These are phyloP conservation scores for Drosophila kanekoi DNA, from an alignment of 2,888 invertebrate genomes.

Conservation along the genomic window DNA sequence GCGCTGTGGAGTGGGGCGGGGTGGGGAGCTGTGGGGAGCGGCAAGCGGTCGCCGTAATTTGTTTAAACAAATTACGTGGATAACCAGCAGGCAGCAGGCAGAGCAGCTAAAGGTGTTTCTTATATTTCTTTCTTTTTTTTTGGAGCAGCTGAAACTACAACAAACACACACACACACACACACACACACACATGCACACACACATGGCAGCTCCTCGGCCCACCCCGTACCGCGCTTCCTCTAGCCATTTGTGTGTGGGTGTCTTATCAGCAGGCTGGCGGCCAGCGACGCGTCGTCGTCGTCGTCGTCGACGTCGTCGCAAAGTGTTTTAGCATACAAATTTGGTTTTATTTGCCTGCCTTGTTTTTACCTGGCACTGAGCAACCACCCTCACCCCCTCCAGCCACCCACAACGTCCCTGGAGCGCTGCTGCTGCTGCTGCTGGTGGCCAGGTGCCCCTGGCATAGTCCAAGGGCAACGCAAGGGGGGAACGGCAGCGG, in stretches of 20 bases:
- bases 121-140: conserved; percentile 20
- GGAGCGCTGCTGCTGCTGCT: conserved; percentile 16
- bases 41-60: conserved; percentile 67
- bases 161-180: conserved; percentile 41
- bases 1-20: not conserved
- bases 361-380: conserved; percentile 35
- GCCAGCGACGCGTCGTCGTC: conserved; percentile 47
- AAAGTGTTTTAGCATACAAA: conserved; percentile 80
- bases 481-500: conserved; percentile 7
- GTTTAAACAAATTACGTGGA: conserved; percentile 79
- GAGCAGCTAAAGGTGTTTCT: conserved; percentile 39
- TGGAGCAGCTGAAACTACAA: conserved; percentile 60
- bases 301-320: conserved; percentile 44
- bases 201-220: not conserved
- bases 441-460: conserved; percentile 55
- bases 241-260: conserved; percentile 36
- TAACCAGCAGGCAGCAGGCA: conserved; percentile 42
- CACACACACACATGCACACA: too few relatives aligned
- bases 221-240: conserved; percentile 4
- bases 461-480: conserved; percentile 28
- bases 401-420: not conserved
- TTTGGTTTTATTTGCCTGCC: conserved; percentile 74
- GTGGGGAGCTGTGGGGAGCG: too few relatives aligned
- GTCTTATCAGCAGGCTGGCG: conserved; percentile 59
- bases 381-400: too few relatives aligned